phyloP scores from a whole-genome alignment of 1,140 invertebrate genomes.

The Drosophila fuyamai region DNA sequence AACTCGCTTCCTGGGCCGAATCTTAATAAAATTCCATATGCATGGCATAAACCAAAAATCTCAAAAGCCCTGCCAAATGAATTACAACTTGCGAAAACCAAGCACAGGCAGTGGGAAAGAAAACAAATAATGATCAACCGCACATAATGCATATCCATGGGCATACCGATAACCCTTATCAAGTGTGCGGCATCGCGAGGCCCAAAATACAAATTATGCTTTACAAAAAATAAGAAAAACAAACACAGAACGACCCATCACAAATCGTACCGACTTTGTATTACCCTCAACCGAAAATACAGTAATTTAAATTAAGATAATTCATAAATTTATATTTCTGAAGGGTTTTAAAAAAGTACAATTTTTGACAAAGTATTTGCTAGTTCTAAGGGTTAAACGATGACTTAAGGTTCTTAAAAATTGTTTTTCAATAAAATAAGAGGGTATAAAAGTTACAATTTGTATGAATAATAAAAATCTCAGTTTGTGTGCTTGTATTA shows the following conservation, averaged over 20 bases:
- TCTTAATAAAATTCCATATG: constrained; percentile 11
- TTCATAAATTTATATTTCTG: too few species aligned
- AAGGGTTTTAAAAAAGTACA: too few species aligned
- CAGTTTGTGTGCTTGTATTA: constrained; percentile 1
- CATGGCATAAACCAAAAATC: constrained; percentile 9
- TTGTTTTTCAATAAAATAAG: not conserved
- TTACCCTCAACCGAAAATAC: constrained; percentile 2
- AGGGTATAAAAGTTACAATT: not conserved
- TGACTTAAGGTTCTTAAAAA: too few species aligned
- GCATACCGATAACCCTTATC: constrained; percentile 74
- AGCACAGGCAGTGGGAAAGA: not conserved
- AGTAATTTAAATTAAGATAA: too few species aligned
- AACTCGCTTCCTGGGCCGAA: constrained; percentile 17
- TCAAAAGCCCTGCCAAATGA: constrained; percentile 35
- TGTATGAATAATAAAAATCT: not conserved
- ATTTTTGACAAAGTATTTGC: too few species aligned
- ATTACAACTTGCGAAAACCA: constrained; percentile 44
- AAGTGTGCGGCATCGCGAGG: constrained; percentile 56
- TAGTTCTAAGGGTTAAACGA: too few species aligned
- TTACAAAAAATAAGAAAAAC: constrained; percentile 34
- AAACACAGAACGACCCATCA: not conserved
- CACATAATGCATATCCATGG: constrained; percentile 26
- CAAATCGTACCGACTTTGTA: constrained; percentile 4
- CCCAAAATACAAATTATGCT: constrained; percentile 73
- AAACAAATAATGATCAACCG: constrained; percentile 21